Evolutionary conservation across 2,113 vertebrate species (phyloP), one percentile per base, ranked within the genome.

Genomic region (Australoheros scitulus): DNA sequence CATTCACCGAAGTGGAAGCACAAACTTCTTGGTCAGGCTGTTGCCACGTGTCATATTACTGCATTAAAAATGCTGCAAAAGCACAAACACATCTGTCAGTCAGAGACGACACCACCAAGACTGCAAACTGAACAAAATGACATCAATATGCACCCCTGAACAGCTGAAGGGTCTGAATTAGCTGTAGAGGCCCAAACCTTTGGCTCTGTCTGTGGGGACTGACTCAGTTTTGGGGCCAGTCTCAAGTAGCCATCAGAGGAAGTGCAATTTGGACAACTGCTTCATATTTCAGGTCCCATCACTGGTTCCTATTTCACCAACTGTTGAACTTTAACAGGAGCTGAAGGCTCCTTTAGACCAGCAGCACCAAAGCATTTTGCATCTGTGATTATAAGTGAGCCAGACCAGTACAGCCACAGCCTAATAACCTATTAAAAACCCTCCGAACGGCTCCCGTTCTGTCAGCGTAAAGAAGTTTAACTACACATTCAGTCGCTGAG

Each of bases 1-100:
- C 18, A 50, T 50, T 52, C 20, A 72, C 0, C 43, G 29, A 50
- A 50, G 18, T 15, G 10, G 26, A 11, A 56, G 20, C 9, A n/a
- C 55, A 56, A n/a, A 22, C 55, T 0, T 52, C 50, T 52, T 52
- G 3, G 18, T 55, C 18, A 1, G 18, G 18, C 50, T 20, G 50
- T 29, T 20, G 20, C 24, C 20, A 17, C 0, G 11, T 15, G 43
- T 14, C 41, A 52, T 43, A 50, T 47, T 0, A 50, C 4, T 50
- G 65, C 15, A 29, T 4, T 29, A 41, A 70, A 50, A 29, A 50
- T 29, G 9, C 64, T 47, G 5, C 64, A 32, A 11, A 29, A 18
- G 3, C 43, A 50, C 9, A 50, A 70, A 50, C 65, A 70, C 41
- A 0, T 14, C 15, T 29, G 15, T 50, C 41, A 70, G 5, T 70